These are phyloP conservation scores for Petrocephalus sullivani DNA, from an alignment of 2,797 vertebrate species.

Conservation along the genomic window DNA sequence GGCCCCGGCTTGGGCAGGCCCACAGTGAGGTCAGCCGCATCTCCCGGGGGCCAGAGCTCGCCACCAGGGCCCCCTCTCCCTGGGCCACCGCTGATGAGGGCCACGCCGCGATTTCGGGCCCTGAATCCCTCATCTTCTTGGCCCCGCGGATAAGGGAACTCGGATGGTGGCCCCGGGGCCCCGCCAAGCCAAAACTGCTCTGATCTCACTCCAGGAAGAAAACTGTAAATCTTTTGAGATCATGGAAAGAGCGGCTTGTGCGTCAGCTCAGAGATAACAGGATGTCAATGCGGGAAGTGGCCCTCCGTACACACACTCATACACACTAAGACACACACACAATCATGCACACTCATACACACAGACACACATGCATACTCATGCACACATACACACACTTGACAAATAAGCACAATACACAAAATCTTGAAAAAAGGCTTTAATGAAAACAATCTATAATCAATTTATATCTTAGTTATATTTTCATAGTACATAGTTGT, in stretches of 20 bases:
- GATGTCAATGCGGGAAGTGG: slow-evolving; percentile 1
- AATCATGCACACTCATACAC: background rate
- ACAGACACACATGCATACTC: background rate
- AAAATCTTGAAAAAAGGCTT: slow-evolving; percentile 52
- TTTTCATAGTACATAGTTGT: slow-evolving; percentile 77
- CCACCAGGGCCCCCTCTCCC: background rate
- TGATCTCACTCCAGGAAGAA: slow-evolving; percentile 23
- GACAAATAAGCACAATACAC: background rate
- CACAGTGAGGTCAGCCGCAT: background rate
- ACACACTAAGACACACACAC: background rate
- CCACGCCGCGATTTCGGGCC: background rate
- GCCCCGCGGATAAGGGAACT: slow-evolving; percentile 17
- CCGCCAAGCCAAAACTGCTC: background rate
- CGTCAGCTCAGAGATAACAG: slow-evolving; percentile 12
- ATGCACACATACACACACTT: slow-evolving; percentile 4
- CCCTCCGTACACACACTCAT: background rate
- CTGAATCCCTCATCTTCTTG: background rate
- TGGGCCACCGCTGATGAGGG: background rate
- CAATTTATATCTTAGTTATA: slow-evolving; percentile 64
- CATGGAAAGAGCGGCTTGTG: background rate
- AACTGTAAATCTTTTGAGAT: slow-evolving; percentile 27
- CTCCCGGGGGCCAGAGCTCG: background rate
- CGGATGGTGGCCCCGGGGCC: background rate
- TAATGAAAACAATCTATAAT: slow-evolving; percentile 69
- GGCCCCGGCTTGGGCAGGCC: background rate